These are phyloP conservation scores for Zeugodacus cucurbitae DNA, from an alignment of 1,140 invertebrate genomes.

Conservation along the genomic window DNA sequence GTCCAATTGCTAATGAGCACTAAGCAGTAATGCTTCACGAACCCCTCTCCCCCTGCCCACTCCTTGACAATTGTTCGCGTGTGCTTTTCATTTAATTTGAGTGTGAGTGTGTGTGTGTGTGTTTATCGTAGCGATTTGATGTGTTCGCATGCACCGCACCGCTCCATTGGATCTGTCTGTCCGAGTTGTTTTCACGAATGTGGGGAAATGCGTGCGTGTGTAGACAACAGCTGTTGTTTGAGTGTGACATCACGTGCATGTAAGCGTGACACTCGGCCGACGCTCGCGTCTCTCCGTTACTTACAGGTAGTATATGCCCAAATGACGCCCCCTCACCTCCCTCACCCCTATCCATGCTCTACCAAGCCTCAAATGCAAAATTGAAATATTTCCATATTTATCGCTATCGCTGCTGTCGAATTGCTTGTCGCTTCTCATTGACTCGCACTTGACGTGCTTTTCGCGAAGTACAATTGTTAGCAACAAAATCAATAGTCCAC, in stretches of 20 bases:
- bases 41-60: not conserved
- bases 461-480: not conserved
- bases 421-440: conserved; percentile 16
- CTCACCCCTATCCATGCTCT: too few relatives aligned
- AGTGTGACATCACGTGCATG: conserved; percentile 38
- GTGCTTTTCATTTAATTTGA: not conserved
- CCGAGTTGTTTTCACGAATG: not conserved
- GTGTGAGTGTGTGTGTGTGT: not conserved
- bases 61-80: not conserved
- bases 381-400: not conserved
- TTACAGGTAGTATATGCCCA: too few relatives aligned
- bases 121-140: not conserved
- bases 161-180: not conserved
- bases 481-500: not conserved
- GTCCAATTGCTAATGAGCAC: not conserved
- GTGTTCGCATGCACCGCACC: not conserved
- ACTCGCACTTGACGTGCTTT: not conserved
- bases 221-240: conserved; percentile 1
- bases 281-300: conserved; percentile 7
- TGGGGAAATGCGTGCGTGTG: not conserved
- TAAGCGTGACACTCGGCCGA: conserved; percentile 41
- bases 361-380: not conserved
- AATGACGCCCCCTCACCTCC: too few relatives aligned
- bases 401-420: not conserved
- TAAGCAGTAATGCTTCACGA: not conserved